Evolutionary conservation across 2,888 invertebrate genomes (phyloP).

Genomic region (Pteria penguin): DNA sequence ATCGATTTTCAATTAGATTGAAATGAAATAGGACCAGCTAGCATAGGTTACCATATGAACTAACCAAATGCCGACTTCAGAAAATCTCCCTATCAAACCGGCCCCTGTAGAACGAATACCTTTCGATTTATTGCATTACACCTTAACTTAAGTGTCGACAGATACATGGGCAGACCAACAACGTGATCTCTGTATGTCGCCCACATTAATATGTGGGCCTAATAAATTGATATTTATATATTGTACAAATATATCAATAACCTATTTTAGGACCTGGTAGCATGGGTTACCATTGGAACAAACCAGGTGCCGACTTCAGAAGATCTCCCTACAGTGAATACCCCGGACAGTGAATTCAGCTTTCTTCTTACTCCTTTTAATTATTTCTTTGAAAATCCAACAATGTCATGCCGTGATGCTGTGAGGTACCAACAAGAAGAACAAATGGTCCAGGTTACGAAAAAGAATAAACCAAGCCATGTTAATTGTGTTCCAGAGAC

Average conservation of each 20-base stretch:
- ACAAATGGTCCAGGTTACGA: neutral
- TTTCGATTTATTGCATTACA: too few species aligned
- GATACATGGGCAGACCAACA: too few species aligned
- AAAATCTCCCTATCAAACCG: neutral
- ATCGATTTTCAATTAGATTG: too few species aligned
- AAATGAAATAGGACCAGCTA: neutral
- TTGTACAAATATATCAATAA: too few species aligned
- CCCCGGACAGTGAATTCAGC: neutral
- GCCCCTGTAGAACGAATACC: too few species aligned
- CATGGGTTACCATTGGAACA: neutral
- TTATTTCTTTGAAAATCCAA: neutral
- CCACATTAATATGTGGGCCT: too few species aligned
- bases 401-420: neutral
- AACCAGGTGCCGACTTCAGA: neutral
- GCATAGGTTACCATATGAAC: neutral
- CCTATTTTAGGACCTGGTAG: neutral
- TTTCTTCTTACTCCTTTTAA: neutral
- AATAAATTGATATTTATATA: too few species aligned
- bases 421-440: neutral
- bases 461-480: neutral
- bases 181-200: too few species aligned
- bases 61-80: neutral
- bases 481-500: neutral
- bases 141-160: too few species aligned
- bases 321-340: neutral